Base-by-base conservation (phyloP, 2,797 vertebrate species). In the Myoxocephalus aenaeus region DNA sequence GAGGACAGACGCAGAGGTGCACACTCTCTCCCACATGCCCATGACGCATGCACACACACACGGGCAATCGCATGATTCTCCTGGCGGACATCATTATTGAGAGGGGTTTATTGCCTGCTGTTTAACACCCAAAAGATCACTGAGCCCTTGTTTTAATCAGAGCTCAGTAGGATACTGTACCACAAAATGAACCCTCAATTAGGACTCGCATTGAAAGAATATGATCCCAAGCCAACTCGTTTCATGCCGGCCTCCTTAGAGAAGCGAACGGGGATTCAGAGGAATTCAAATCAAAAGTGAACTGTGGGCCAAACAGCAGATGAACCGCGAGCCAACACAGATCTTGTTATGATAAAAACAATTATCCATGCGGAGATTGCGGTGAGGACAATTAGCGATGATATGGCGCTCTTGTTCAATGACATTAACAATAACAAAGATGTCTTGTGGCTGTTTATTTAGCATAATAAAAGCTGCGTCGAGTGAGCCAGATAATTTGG, bases 351-450 rank as follows among this genome's bases (percentile, higher is more conserved):
- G 67, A 88, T 84, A 79, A 79, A 84, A 90, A 79, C 84, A 90
- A 86, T 87, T 75, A 88, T 71, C 80, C 77, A 51, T 34, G 56
- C 50, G 61, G 68, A 82, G 70, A 90, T 88, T 79, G 27, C 15
- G 84, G 70, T 82, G 77, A 57, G 77, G 46, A 87, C 73, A 87
- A 84, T 88, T 83, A 85, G 82, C 34, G 53, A 61, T 58, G 70
- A 81, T 85, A 90, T 75, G 15, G 42, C 20, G 36, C 79, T 84
- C 90, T 83, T 59, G 83, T 82, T 89, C 77, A 42, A 11, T 59
- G 63, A 81, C 80, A 89, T 83, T 85, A 84, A 80, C 73, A 40
- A 50, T 44, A 84, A 87, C 85, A 88, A 87, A 86, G 78, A 75
- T 70, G 74, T 81, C 59, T 62, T 81, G 65, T 64, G 75, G 68